phyloP scores from a whole-genome alignment of 2,888 invertebrate species.

The Ecliptopera silaceata region DNA sequence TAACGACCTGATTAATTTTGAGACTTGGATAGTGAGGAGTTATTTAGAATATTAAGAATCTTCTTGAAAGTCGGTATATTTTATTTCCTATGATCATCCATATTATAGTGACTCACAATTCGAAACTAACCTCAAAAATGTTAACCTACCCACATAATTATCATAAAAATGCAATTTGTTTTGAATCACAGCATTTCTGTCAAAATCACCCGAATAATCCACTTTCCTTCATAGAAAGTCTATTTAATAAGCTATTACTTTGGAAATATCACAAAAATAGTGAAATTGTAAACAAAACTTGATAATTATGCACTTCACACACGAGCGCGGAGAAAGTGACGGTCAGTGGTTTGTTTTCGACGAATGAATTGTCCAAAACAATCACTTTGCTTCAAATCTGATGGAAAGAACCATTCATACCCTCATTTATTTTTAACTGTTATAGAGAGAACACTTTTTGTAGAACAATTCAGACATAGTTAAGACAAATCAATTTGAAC shows the following conservation, averaged over 20 bases:
- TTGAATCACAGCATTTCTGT: conserved; percentile 3
- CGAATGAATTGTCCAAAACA: conserved; percentile 13
- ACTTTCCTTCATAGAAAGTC: conserved; percentile 14
- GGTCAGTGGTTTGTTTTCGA: conserved; percentile 22
- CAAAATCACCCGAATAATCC: conserved; percentile 2
- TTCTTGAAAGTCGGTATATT: too few species aligned
- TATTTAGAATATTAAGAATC: too few species aligned
- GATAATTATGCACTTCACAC: conserved; percentile 31
- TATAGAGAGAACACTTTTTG: too few species aligned
- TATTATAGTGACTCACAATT: too few species aligned
- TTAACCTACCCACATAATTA: too few species aligned
- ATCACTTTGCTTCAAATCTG: conserved; percentile 1
- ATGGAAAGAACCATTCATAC: neutral
- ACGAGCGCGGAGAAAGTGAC: conserved; percentile 25
- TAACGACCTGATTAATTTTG: too few species aligned
- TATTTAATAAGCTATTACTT: conserved; percentile 11
- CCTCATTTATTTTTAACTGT: neutral
- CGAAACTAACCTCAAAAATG: neutral
- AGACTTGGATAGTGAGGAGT: too few species aligned
- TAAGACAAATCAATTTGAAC: too few species aligned
- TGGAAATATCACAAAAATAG: conserved; percentile 25
- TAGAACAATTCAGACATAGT: too few species aligned
- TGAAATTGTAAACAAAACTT: conserved; percentile 35
- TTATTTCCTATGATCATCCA: too few species aligned
- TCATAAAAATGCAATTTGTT: neutral